Evolutionary conservation across 2,113 vertebrate genomes (phyloP), one percentile per base, ranked within the genome.

Genomic region (Trinectes maculatus): DNA sequence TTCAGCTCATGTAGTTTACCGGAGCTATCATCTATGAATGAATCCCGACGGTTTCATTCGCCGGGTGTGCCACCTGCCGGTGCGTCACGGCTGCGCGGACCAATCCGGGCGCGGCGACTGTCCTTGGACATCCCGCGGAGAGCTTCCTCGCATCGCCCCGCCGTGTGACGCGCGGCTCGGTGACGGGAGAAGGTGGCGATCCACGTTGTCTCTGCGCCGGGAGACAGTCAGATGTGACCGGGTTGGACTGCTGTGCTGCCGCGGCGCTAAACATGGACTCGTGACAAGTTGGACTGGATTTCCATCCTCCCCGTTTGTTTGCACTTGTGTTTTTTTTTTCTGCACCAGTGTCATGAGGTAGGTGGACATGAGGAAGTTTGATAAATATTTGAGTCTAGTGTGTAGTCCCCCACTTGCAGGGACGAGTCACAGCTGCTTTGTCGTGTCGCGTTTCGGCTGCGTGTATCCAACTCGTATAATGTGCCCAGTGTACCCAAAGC

Each of bases 51-150:
- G 29, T 11, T 80, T 78, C 54, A 71, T 85, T 72, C 53, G 65
- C 77, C 79, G 78, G 89, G 80, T 86, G 86, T 89, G 90, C 87
- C 90, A 91, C 89, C 89, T 93, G 88, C 85, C 66, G 86, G 65
- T 71, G 79, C 90, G 91, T 93, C 91, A 92, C 74, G 54, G 60
- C 52, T 15, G 71, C 60, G 44, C 66, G 24, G 82, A 29, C 92
- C 92, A 92, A 92, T 91, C 85, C 72, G 25, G 53, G 42, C 74
- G 69, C 73, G 56, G 28, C 26, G 58, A 28, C 80, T 73, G 79
- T 67, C 52, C 81, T 74, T 65, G 80, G 81, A 89, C 86, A 89
- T 90, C 88, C 89, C 85, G 60, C 81, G 63, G 67, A 53, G 78
- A 73, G 8, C 49, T 16, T 77, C 55, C 59, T 59, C 77, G 42